These are phyloP conservation scores for Channa maculata DNA, from an alignment of 2,113 vertebrate genomes.

Conservation along the genomic window DNA sequence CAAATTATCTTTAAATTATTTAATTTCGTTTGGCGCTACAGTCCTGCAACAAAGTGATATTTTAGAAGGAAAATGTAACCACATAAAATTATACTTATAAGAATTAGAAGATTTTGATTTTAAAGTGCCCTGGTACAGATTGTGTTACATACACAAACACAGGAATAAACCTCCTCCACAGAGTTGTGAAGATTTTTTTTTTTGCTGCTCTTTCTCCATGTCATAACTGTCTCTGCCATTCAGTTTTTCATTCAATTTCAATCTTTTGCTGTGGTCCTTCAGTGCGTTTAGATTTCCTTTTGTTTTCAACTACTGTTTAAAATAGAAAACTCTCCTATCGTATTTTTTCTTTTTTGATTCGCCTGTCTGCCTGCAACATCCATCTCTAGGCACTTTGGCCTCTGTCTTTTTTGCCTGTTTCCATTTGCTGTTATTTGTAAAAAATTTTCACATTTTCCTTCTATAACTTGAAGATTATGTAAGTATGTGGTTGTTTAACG, in stretches of 20 bases:
- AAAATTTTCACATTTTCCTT: too few species aligned
- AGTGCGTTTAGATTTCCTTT: constrained; percentile 25
- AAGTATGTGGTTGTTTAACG: too few species aligned
- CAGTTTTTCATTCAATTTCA: constrained; percentile 53
- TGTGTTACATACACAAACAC: background rate
- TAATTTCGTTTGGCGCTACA: background rate
- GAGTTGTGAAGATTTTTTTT: constrained; percentile 35
- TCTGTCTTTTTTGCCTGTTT: constrained; percentile 1
- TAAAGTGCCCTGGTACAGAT: too few species aligned
- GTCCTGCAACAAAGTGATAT: background rate
- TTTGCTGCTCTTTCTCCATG: constrained; percentile 43
- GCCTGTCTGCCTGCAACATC: constrained; percentile 17
- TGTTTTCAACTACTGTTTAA: constrained; percentile 32
- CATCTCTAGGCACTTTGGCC: constrained; percentile 5
- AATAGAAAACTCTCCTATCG: constrained; percentile 10
- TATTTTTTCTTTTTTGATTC: constrained; percentile 21
- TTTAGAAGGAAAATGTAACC: background rate
- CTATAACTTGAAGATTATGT: too few species aligned
- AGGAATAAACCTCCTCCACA: background rate
- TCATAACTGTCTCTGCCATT: constrained; percentile 25
- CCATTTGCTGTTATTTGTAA: background rate
- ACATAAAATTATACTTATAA: too few species aligned
- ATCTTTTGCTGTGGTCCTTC: constrained; percentile 27
- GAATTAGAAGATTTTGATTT: background rate
- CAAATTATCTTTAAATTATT: background rate